These are phyloP conservation scores for Tachyglossus aculeatus DNA, from an alignment of 2,797 vertebrate species.

Conservation along the genomic window DNA sequence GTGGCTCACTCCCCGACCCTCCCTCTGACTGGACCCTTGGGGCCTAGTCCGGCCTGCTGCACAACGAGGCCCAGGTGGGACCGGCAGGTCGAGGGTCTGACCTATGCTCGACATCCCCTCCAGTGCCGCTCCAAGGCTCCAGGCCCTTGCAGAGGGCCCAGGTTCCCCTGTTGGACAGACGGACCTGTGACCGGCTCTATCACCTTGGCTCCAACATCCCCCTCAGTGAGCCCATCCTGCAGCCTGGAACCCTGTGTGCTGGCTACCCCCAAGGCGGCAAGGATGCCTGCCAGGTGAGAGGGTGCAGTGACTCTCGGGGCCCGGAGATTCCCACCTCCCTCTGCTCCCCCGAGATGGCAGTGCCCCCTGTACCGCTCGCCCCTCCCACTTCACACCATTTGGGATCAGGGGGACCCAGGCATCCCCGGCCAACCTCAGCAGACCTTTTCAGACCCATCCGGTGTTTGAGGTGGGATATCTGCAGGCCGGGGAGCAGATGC, in stretches of 20 bases:
- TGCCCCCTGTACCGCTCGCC: background rate
- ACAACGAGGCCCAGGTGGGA: no score
- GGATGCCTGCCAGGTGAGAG: slow-evolving; percentile 64
- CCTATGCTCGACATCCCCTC: no score
- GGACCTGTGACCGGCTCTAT: slow-evolving; percentile 53
- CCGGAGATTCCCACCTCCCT: background rate
- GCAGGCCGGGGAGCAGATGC: background rate
- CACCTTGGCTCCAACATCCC: slow-evolving; percentile 12
- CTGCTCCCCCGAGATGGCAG: background rate
- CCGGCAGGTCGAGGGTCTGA: background rate
- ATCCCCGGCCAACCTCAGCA: background rate
- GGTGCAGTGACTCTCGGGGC: background rate
- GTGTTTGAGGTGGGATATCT: background rate
- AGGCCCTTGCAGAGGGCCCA: slow-evolving; percentile 47
- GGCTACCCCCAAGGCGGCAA: slow-evolving; percentile 43
- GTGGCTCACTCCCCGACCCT: background rate
- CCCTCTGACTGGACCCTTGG: background rate
- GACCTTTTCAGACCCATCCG: background rate
- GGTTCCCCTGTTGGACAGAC: slow-evolving; percentile 47
- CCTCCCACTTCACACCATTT: background rate
- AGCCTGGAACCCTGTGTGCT: slow-evolving; percentile 46
- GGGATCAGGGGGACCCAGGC: background rate
- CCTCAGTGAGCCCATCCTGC: background rate
- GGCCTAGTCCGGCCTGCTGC: background rate
- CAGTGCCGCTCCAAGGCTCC: slow-evolving; percentile 37